Conservation (phyloP, 92 coral and sea anemone genomes). For the Paragorgia papillata region DNA sequence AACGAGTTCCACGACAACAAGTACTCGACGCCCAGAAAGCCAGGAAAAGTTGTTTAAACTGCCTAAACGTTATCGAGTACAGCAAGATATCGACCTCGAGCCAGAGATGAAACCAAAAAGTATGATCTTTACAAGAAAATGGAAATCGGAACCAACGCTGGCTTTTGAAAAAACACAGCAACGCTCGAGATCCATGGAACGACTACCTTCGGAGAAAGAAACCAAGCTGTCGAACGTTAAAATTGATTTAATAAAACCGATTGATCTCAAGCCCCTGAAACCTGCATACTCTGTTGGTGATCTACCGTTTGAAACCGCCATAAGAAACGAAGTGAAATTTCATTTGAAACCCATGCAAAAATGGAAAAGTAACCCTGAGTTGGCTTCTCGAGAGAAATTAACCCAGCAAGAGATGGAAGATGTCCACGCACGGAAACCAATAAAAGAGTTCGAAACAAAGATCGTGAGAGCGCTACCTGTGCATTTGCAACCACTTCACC, state of each 20-base stretch:
- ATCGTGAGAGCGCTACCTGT: constrained; percentile 38
- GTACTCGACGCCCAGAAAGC: constrained; percentile 5
- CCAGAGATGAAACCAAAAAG: constrained; percentile 25
- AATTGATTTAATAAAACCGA: constrained; percentile 33
- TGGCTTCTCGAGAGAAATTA: constrained; percentile 1
- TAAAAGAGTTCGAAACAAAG: constrained; percentile 33
- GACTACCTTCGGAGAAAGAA: constrained; percentile 31
- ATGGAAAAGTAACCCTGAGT: constrained; percentile 39
- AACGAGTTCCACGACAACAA: constrained; percentile 3
- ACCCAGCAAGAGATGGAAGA: not conserved
- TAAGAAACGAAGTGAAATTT: constrained; percentile 19
- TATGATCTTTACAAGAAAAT: constrained; percentile 26
- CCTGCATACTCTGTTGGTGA: constrained; percentile 36
- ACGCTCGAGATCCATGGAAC: constrained; percentile 18
- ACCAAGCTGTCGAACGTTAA: constrained; percentile 29
- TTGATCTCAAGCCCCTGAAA: constrained; percentile 34
- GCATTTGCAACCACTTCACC: constrained; percentile 32
- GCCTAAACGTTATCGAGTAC: constrained; percentile 36
- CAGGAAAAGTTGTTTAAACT: constrained; percentile 18
- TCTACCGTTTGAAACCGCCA: constrained; percentile 2
- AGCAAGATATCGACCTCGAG: constrained; percentile 29
- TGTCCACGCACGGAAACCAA: not conserved
- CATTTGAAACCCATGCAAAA: constrained; percentile 24
- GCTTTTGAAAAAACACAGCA: constrained; percentile 7
- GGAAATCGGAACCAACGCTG: constrained; percentile 41